These are phyloP conservation scores for Marmota monax DNA, from an alignment of 2,113 vertebrate species.

Conservation along the genomic window DNA sequence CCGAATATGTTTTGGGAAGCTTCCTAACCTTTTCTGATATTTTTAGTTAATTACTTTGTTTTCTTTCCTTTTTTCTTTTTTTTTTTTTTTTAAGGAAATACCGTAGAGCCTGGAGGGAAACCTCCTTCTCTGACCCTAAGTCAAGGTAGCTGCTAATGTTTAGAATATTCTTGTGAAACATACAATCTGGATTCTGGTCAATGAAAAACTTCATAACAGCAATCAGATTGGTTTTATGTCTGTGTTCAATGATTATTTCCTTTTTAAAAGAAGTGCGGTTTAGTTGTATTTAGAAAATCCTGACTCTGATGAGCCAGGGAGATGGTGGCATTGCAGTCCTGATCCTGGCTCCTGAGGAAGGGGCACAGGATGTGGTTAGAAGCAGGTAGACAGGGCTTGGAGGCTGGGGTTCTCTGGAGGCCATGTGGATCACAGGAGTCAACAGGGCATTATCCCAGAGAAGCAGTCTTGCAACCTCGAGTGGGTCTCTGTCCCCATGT, in stretches of 20 bases:
- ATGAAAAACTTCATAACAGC: not conserved
- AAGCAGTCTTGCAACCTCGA: not conserved
- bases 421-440: rapidly evolving
- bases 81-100: not conserved
- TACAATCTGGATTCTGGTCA: not conserved
- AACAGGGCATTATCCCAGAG: not conserved
- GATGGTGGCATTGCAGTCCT: not conserved
- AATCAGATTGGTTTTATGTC: not conserved
- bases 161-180: not conserved
- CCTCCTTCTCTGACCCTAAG: not conserved
- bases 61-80: no score
- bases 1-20: not conserved
- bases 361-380: not conserved
- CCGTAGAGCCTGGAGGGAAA: not conserved
- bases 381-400: not conserved
- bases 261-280: not conserved
- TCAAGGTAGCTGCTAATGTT: not conserved
- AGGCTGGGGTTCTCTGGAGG: not conserved
- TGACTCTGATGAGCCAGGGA: not conserved
- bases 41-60: not conserved
- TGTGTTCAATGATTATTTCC: not conserved
- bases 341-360: not conserved
- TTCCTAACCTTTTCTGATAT: not conserved
- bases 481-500: rapidly evolving
- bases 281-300: not conserved